Evolutionary conservation across 2,888 invertebrate genomes (phyloP).

Genomic region (Mactromeris polynyma): DNA sequence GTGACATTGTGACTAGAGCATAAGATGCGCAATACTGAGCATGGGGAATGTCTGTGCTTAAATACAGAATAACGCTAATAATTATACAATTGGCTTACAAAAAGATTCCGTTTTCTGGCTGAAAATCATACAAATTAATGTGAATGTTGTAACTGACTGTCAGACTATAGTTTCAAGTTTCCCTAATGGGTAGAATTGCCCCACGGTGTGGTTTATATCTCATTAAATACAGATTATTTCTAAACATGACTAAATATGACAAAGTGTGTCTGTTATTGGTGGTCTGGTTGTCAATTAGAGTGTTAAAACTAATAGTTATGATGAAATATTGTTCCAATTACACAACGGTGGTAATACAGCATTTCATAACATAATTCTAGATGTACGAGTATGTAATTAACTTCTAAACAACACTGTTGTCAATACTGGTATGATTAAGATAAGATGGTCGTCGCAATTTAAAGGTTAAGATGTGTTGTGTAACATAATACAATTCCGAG

Average conservation of each 20-base stretch:
- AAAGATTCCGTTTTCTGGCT: neutral
- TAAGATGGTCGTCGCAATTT: too few species aligned
- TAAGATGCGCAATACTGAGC: neutral
- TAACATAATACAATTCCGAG: too few species aligned
- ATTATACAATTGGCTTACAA: neutral
- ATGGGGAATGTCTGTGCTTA: neutral
- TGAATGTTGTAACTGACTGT: too few species aligned
- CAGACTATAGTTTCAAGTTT: neutral
- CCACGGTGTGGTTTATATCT: neutral
- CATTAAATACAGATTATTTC: neutral
- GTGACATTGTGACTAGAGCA: too few species aligned
- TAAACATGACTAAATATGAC: neutral
- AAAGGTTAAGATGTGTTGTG: too few species aligned
- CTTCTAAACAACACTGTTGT: neutral
- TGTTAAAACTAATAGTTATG: neutral
- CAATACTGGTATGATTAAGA: too few species aligned
- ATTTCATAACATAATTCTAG: neutral
- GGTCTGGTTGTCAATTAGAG: neutral
- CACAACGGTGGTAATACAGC: neutral
- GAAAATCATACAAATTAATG: neutral
- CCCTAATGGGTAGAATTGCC: neutral
- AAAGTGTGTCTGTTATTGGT: neutral
- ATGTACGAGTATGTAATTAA: neutral
- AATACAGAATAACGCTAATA: too few species aligned
- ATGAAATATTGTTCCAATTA: neutral